Percentiles rank a stretch among this genome's conserved stretches.
Conservation (phyloP, 2,113 vertebrate genomes). For the Tautogolabrus adspersus region DNA sequence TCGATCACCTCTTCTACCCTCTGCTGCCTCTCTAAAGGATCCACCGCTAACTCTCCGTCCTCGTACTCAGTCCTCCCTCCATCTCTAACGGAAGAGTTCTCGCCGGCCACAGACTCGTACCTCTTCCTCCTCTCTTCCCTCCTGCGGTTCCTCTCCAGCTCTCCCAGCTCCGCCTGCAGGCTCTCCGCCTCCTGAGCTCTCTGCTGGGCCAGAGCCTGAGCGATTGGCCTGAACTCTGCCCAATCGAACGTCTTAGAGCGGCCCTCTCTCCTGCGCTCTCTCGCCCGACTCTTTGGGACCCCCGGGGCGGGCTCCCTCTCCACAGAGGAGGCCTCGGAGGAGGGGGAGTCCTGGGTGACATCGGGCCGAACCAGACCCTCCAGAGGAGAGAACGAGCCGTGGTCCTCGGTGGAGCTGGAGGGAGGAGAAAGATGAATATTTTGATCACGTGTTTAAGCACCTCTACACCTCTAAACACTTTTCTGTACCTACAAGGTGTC, state of each 20-base stretch:
- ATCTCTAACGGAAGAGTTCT: constrained; percentile 17
- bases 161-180: constrained; percentile 72
- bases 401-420: constrained; percentile 81
- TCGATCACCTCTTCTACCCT: constrained; percentile 86
- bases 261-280: constrained; percentile 84
- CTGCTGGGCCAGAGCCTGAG: constrained; percentile 86
- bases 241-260: constrained; percentile 88
- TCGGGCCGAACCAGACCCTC: constrained; percentile 80
- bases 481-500: too few relatives aligned
- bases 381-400: constrained; percentile 73
- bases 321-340: constrained; percentile 79
- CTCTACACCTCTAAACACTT: too few relatives aligned
- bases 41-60: constrained; percentile 1
- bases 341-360: constrained; percentile 81
- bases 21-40: constrained; percentile 75
- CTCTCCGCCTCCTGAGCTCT: constrained; percentile 78
- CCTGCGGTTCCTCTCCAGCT: constrained; percentile 76
- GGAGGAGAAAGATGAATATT: not conserved
- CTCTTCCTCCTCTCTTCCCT: constrained; percentile 83
- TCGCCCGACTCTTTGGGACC: constrained; percentile 77
- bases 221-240: constrained; percentile 87
- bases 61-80: constrained; percentile 67
- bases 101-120: constrained; percentile 77
- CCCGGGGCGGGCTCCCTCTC: constrained; percentile 75
- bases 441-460: too few relatives aligned